Conservation (phyloP, 2,888 invertebrate genomes). For the Myopa testacea region DNA sequence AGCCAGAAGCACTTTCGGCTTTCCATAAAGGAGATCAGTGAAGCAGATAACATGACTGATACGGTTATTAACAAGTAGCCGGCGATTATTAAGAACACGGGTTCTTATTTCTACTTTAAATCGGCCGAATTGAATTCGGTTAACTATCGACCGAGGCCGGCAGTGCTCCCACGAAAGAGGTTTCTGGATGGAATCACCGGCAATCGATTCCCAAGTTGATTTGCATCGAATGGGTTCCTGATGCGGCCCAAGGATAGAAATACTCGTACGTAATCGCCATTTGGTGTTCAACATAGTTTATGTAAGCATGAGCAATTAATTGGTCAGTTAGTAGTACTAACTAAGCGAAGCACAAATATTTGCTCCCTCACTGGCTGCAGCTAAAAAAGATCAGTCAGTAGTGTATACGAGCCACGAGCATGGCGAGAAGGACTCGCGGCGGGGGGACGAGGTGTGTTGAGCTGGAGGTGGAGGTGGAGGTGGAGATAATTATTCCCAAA, state of each 20-base stretch:
- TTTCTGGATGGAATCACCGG: too few relatives aligned
- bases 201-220: too few relatives aligned
- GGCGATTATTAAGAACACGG: constrained; percentile 34
- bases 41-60: constrained; percentile 57
- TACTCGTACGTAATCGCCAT: too few relatives aligned
- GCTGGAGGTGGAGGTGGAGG: background rate
- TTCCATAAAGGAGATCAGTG: constrained; percentile 65
- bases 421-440: background rate
- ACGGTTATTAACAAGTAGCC: constrained; percentile 63
- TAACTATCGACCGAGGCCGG: background rate
- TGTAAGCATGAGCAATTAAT: too few relatives aligned
- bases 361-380: constrained; percentile 6
- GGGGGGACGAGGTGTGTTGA: background rate
- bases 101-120: constrained; percentile 23
- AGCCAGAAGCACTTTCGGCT: constrained; percentile 66
- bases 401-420: too few relatives aligned
- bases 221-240: too few relatives aligned
- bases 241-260: too few relatives aligned
- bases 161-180: too few relatives aligned
- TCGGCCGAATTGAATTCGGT: constrained; percentile 20
- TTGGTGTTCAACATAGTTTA: too few relatives aligned
- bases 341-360: constrained; percentile 26
- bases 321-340: constrained; percentile 12
- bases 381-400: background rate
- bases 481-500: constrained; percentile 23